Base-by-base conservation (phyloP, 1,140 invertebrate genomes). In the Trachymyrmex septentrionalis region DNA sequence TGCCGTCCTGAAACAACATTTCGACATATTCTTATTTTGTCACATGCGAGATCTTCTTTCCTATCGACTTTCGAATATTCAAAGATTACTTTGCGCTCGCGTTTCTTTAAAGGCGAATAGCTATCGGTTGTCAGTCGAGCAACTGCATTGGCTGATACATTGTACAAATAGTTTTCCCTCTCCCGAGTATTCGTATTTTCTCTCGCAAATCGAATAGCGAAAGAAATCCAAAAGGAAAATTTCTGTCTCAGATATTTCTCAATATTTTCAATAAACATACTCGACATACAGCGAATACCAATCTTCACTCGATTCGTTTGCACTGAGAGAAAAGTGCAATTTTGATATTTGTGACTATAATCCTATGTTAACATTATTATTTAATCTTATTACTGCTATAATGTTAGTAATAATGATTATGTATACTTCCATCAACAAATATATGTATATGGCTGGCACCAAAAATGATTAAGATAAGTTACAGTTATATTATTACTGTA, bases 1-100 rank as follows among this genome's bases (percentile, higher is more conserved):
- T 98, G 66, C 99, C 99, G 95, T 99, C 99, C 99, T 99, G 96
- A 95, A 96, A 88, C 91, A 92, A 92, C 73, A 81, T 81, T 55
- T 12, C 55, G 63, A 61, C 53, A 9, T 75, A 75, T 84, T 24
- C 24, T 84, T 73, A 84, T 75, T 84, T 84, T 34, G 80, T 57
- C 71, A 59, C 44, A 64, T 50, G 24, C 72, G 73, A 77, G 4
- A 77, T 44, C 19, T 12, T 24, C 19, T 19, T 21, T 55, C 38
- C 10, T 57, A 78, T 78, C 19, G 61, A 67, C 63, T n/a, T n/a
- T n/a, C 24, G 14, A 50, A 24, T n/a, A 53, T 24, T 73, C 67
- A 24, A 73, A 38, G 57, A 84, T 84, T 69, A 50, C 38, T 84
- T 75, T 24, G 34, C 55, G 34, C 71, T 81, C 64, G 66, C 34